A percentile compares a stretch with the other conserved stretches of the same genome.
Conservation (phyloP, 1,140 invertebrate genomes). For the Drosophila punjabiensis region DNA sequence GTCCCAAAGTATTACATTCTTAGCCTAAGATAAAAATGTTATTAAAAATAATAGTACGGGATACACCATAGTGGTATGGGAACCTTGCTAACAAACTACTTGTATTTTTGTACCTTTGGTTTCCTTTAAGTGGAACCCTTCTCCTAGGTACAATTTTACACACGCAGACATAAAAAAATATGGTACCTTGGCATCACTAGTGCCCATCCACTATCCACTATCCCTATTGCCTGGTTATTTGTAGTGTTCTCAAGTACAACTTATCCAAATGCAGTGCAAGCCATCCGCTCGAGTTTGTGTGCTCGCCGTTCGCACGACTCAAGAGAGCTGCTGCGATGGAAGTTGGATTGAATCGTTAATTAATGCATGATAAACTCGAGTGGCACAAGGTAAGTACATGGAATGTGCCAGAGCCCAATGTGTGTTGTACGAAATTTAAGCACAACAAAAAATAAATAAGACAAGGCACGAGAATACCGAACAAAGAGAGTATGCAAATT, state of each 20-base stretch:
- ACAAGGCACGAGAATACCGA: not conserved
- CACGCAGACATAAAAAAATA: not conserved
- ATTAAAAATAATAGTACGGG: too few relatives aligned
- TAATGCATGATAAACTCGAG: conserved; percentile 47
- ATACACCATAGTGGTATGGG: too few relatives aligned
- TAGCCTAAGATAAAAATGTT: not conserved
- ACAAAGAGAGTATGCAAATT: conserved; percentile 35
- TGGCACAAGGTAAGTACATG: conserved; percentile 18
- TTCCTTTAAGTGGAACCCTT: not conserved
- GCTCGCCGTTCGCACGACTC: conserved; percentile 41
- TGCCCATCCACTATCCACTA: conserved; percentile 1
- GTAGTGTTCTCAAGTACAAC: conserved; percentile 42
- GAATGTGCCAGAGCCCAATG: conserved; percentile 5
- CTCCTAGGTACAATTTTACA: not conserved
- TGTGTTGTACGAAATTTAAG: conserved; percentile 16
- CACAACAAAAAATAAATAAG: conserved; percentile 6
- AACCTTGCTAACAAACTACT: not conserved
- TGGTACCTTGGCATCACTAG: not conserved
- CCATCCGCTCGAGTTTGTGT: conserved; percentile 31
- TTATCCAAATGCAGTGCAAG: conserved; percentile 46
- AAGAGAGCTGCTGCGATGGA: conserved; percentile 31
- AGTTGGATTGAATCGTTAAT: conserved; percentile 61
- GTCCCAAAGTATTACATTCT: too few relatives aligned
- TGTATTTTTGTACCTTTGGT: too few relatives aligned
- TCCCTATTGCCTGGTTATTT: conserved; percentile 26